Percentiles rank a stretch among this genome's conserved stretches.
phyloP scores from a whole-genome alignment of 2,888 invertebrate species.

The Leptopilina drosophilae region DNA sequence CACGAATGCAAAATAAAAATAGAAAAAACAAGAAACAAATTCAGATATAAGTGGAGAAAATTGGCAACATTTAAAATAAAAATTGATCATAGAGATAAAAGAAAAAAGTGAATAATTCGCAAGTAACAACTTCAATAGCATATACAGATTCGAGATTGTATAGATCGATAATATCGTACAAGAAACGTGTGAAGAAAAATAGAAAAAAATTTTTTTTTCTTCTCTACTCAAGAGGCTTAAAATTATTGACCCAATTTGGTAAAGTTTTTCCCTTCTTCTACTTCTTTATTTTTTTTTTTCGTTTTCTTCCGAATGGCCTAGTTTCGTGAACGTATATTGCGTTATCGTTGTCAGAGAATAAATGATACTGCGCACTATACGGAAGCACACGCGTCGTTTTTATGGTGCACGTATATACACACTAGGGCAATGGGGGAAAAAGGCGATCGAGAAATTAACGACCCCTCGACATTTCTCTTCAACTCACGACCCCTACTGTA shows the following conservation, averaged over 20 bases:
- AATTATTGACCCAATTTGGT: slow-evolving; percentile 6
- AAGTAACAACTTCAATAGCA: too few species aligned
- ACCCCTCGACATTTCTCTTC: slow-evolving; percentile 63
- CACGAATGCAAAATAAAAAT: too few species aligned
- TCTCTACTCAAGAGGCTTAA: neutral
- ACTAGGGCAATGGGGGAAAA: slow-evolving; percentile 61
- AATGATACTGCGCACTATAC: slow-evolving; percentile 40
- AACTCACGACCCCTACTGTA: slow-evolving; percentile 46
- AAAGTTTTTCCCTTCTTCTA: neutral
- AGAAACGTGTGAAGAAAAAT: too few species aligned
- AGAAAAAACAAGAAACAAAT: too few species aligned
- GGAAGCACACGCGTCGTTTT: slow-evolving; percentile 50
- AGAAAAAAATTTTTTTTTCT: too few species aligned
- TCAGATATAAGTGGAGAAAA: too few species aligned
- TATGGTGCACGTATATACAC: slow-evolving; percentile 40
- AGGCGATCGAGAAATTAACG: slow-evolving; percentile 71
- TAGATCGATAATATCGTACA: too few species aligned
- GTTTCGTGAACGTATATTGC: slow-evolving; percentile 17
- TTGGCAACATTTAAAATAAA: too few species aligned
- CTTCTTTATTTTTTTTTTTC: neutral
- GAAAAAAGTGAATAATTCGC: too few species aligned
- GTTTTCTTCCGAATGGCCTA: slow-evolving; percentile 19
- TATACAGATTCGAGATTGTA: too few species aligned
- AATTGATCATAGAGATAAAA: too few species aligned
- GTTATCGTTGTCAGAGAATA: slow-evolving; percentile 26